Evolutionary conservation across 2,797 vertebrate species (phyloP), one percentile per base, ranked within the genome.

Genomic region (Poeciliopsis turneri): DNA sequence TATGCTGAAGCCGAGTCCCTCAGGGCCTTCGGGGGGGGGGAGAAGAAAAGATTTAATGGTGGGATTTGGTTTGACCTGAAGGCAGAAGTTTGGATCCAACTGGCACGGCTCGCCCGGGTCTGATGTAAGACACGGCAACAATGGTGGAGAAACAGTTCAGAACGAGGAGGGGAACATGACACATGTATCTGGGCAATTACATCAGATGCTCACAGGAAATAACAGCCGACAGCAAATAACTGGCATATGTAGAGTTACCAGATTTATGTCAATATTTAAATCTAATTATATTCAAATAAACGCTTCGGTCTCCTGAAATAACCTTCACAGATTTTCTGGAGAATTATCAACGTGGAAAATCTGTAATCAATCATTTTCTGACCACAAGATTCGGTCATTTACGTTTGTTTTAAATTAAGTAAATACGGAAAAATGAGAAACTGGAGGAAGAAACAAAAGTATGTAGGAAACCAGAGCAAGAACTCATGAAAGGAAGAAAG

Each of bases 1-100:
- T 80, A 99, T 99, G 85, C 97, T 99, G 93, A 99, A 99, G 55
- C 98, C 98, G 51, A 99, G 96, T 33, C 98, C 97, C 95, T 99
- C 98, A 0, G 97, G 96, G 88, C 98, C 97, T 98, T 92, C 72
- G 82, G 76, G 81, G 4, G 23, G n/a, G n/a, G n/a, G n/a, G n/a
- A n/a, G n/a, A n/a, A n/a, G 36, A 20, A 23, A n/a, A n/a, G 46
- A 57, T 9, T 0, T 72, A 23, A 78, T 61, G 70, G 79, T 49
- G 64, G 41, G 68, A 78, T 80, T 57, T 5, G 72, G 10, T 39
- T 86, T 84, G 15, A 81, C 79, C 69, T 77, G 0, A 4, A 76
- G 41, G 77, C 71, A 75, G 4, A 72, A 74, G 25, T 64, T 74
- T 18, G 36, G 8, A 43, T 51, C 47, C 61, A 73, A 45, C 61